Evolutionary conservation across 2,797 vertebrate genomes (phyloP).

Genomic region (Argya squamiceps): DNA sequence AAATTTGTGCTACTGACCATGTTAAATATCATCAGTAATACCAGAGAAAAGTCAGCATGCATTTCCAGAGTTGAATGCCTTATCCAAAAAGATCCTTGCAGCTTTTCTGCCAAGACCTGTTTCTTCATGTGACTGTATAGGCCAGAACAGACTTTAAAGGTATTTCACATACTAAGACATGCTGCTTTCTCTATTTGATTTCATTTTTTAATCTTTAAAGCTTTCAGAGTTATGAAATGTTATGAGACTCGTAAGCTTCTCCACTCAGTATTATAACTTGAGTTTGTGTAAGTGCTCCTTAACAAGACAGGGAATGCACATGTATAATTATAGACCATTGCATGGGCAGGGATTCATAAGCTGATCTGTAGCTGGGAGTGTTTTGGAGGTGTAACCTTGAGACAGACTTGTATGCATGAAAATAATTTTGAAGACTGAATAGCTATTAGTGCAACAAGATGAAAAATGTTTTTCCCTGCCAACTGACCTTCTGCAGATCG

Average conservation of each 20-base stretch:
- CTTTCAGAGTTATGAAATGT: background rate
- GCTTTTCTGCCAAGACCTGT: background rate
- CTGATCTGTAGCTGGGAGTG: background rate
- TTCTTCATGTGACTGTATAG: background rate
- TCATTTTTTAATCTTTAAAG: background rate
- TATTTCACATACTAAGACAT: background rate
- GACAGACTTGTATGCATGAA: background rate
- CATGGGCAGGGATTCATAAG: background rate
- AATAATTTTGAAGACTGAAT: background rate
- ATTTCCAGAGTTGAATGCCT: background rate
- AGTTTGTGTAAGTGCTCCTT: background rate
- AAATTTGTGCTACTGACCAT: background rate
- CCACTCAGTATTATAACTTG: background rate
- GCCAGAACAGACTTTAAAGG: background rate
- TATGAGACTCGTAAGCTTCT: background rate
- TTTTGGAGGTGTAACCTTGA: conserved; percentile 6
- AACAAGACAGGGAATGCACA: background rate
- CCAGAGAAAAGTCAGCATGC: background rate
- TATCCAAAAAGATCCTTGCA: background rate
- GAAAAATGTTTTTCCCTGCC: background rate
- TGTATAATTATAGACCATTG: background rate
- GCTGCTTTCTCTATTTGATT: background rate
- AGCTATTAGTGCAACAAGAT: conserved; percentile 14
- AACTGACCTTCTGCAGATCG: background rate
- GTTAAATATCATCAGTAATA: background rate